Percentiles rank a stretch among this genome's conserved stretches.
phyloP scores from a whole-genome alignment of 2,113 vertebrate species.

The Spermophilus dauricus region DNA sequence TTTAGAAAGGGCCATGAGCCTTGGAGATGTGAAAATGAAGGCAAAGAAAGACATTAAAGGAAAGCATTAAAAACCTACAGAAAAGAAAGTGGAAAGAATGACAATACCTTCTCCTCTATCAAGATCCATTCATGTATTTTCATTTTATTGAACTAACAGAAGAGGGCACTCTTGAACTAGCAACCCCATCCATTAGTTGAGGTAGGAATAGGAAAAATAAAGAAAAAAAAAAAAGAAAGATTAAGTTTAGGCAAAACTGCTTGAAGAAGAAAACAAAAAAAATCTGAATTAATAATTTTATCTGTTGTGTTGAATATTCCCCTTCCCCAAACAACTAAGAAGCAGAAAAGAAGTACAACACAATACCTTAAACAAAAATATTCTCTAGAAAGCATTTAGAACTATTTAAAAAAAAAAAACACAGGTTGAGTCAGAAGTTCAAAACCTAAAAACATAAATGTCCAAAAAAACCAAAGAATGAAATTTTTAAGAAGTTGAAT shows the following conservation, averaged over 20 bases:
- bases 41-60: neutral
- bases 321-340: neutral
- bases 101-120: neutral
- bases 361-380: neutral
- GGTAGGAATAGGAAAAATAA: neutral
- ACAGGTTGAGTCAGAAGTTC: neutral
- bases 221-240: neutral
- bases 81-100: neutral
- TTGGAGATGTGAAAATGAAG: neutral
- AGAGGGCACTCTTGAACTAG: constrained; percentile 75
- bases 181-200: constrained; percentile 17
- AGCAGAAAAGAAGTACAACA: neutral
- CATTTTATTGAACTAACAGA: constrained; percentile 67
- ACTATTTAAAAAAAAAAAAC: neutral
- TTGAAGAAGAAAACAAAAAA: neutral
- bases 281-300: constrained; percentile 23
- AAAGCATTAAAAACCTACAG: neutral
- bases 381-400: neutral
- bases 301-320: neutral
- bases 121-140: neutral
- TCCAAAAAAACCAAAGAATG: neutral
- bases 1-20: neutral
- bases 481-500: neutral
- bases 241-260: neutral
- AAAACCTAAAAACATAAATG: constrained; percentile 33